Evolutionary conservation across 2,113 vertebrate species (phyloP).

Genomic region (Fregetta grallaria): DNA sequence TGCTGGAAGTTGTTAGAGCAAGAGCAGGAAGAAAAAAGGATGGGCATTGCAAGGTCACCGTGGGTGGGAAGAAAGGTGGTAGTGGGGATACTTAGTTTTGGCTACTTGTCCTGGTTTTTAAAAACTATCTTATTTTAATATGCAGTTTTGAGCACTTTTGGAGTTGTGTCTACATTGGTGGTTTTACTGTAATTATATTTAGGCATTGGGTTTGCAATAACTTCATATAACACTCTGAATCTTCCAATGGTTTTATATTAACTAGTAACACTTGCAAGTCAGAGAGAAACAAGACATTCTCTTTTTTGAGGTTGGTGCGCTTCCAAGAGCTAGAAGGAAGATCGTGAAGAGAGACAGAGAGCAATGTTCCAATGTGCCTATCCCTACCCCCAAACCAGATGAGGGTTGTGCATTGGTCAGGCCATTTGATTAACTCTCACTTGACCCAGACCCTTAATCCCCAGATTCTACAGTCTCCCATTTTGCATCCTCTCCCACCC

Average conservation of each 20-base stretch:
- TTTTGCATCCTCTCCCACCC: background rate
- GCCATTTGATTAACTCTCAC: background rate
- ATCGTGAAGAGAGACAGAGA: background rate
- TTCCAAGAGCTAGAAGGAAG: background rate
- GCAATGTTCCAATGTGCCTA: background rate
- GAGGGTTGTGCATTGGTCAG: fast-evolving
- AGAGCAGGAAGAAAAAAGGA: background rate
- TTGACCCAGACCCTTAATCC: background rate
- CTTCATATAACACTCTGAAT: background rate
- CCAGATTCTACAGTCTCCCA: background rate
- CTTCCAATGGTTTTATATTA: background rate
- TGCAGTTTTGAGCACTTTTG: background rate
- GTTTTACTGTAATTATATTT: background rate
- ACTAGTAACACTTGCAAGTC: background rate
- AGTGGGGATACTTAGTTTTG: background rate
- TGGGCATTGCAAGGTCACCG: background rate
- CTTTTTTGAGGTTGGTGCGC: background rate
- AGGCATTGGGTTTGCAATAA: background rate
- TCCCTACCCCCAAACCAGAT: background rate
- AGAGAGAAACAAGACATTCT: background rate
- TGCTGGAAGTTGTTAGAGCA: background rate
- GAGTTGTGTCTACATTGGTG: background rate
- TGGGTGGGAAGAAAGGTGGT: fast-evolving
- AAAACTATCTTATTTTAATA: background rate
- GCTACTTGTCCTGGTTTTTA: background rate